Base-by-base conservation (phyloP, 2,797 vertebrate genomes). In the Geotrypetes seraphini region DNA sequence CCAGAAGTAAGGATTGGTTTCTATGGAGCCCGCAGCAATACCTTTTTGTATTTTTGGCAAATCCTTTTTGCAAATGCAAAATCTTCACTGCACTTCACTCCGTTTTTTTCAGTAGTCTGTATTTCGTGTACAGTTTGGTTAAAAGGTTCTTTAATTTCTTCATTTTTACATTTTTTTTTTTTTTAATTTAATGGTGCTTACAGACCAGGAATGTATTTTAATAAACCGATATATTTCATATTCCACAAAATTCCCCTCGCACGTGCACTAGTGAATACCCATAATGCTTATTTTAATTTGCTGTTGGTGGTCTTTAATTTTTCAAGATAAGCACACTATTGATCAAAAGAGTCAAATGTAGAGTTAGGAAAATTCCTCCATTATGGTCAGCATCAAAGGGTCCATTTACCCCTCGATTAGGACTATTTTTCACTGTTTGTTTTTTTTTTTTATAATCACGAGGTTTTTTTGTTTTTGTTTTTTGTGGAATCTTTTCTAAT, bases 101-200 rank as follows among this genome's bases (percentile, higher is more conserved):
- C 32, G 27, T 25, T 28, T 6, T n/a, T 39, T 47, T 10, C 31
- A 3, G 20, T 47, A 28, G 25, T 34, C 20, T 4, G 1, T 13
- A 16, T 20, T 8, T 17, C 21, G 27, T 45, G 24, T 19, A 36
- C 15, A 2, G 2, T 8, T 29, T 16, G 11, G 25, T 17, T 19
- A 24, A 20, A n/a, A n/a, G n/a, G n/a, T n/a, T n/a, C n/a, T n/a
- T n/a, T n/a, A n/a, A n/a, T n/a, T n/a, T n/a, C n/a, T n/a, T n/a
- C n/a, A n/a, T n/a, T n/a, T n/a, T n/a, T n/a, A n/a, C n/a, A n/a
- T 34, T 9, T 16, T 3, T 5, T 4, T 3, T 12, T 16, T 22
- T n/a, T 53, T 61, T 63, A 53, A 57, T 69, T 67, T 42, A 60
- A 67, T 63, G 69, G 69, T 72, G 69, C 69, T 72, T 66, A n/a